phyloP scores from a whole-genome alignment of 2,113 vertebrate genomes.

The Geococcyx californianus region DNA sequence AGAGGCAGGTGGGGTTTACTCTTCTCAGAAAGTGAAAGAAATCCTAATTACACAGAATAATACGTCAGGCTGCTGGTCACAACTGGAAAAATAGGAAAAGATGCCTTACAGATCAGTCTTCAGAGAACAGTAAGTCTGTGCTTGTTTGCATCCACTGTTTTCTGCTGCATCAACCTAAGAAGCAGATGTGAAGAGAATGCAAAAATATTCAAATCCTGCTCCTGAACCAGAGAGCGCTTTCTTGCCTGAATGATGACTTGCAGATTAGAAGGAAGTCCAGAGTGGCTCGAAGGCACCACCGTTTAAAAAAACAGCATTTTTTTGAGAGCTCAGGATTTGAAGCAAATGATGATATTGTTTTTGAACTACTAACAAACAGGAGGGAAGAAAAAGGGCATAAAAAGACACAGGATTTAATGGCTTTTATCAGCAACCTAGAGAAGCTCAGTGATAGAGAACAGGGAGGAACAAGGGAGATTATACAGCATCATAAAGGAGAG shows the following conservation, averaged over 20 bases:
- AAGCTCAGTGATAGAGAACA: neutral
- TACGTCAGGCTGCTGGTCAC: neutral
- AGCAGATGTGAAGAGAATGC: neutral
- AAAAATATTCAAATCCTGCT: neutral
- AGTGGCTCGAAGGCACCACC: neutral
- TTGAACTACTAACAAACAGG: neutral
- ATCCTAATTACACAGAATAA: neutral
- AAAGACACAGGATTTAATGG: neutral
- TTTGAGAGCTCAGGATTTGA: neutral
- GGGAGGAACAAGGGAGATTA: neutral
- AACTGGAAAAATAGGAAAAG: neutral
- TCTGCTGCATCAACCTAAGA: neutral
- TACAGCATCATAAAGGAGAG: neutral
- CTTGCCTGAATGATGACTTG: neutral
- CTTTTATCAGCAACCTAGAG: neutral
- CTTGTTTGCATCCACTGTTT: neutral
- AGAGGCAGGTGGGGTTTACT: neutral
- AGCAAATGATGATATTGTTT: neutral
- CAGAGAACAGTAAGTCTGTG: neutral
- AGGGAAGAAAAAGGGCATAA: neutral
- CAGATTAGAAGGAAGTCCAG: neutral
- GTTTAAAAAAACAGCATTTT: neutral
- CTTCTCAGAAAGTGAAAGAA: neutral
- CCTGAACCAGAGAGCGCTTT: neutral
- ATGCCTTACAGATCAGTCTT: neutral